Base-by-base conservation (phyloP, 2,888 invertebrate genomes). In the Globia sparganii region DNA sequence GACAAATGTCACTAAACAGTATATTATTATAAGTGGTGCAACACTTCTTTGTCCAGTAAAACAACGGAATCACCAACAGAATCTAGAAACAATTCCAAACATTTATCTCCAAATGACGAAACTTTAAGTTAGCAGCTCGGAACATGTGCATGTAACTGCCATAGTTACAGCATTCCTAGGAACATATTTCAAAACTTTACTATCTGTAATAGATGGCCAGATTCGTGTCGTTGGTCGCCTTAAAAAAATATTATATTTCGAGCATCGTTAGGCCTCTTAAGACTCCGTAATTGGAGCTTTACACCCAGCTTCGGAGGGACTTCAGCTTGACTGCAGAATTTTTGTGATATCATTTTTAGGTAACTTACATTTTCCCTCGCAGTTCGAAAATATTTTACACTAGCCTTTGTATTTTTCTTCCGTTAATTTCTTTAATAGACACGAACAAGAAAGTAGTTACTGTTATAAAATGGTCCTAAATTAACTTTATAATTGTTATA, bases 111-210 rank as follows among this genome's bases (percentile, higher is more conserved):
- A 70, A 79, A 81, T 84, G 72, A 61, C 11, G 81, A 84, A 81
- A 84, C 75, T 77, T 83, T 25, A 43, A 70, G 74, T 74, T 59
- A 78, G 25, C 74, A 72, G 72, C 81, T 72, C 25, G 83, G 71
- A 83, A 84, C 84, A 78, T 75, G 81, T 78, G 83, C 74, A 84
- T 75, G 56, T 72, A 81, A 83, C 65, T 80, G 72, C 76, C 34
- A 25, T 49, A 78, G 72, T 81, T 72, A 72, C 69, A 66, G 65
- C 66, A 49, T 71, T 76, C 43, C 59, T 68, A 56, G 37, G 62
- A 69, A 70, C 56, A 70, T 75, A 81, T 83, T 77, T 83, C 83
- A 56, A 25, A 83, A 83, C 25, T 31, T 31, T 46, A 46, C 3
- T 68, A 59, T 70, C 46, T 71, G 28, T 18, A 34, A 70, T 62